These are phyloP conservation scores for Sorex fumeus DNA, from an alignment of 2,113 vertebrate genomes.

Conservation along the genomic window DNA sequence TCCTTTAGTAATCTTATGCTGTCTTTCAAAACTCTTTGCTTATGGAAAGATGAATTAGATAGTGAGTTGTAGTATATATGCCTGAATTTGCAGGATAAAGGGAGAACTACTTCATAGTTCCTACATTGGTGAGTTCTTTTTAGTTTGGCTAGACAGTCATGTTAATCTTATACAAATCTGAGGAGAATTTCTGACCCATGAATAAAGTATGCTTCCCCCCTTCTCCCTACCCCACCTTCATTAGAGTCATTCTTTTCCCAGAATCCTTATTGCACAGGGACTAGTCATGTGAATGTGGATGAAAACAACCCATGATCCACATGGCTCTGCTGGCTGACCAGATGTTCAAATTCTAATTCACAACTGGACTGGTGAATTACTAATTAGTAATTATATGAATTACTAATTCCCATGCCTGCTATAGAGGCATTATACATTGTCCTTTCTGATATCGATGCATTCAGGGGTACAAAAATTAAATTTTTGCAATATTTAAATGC, in stretches of 20 bases:
- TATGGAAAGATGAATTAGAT: slow-evolving; percentile 14
- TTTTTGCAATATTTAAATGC: neutral
- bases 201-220: neutral
- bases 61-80: neutral
- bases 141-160: neutral
- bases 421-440: neutral
- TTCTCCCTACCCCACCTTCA: neutral
- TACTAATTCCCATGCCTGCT: neutral
- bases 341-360: neutral
- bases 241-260: neutral
- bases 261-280: neutral
- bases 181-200: neutral
- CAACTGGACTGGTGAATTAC: neutral
- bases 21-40: neutral
- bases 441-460: neutral
- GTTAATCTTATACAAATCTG: neutral
- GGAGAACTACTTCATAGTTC: neutral
- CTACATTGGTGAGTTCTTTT: neutral
- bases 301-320: neutral
- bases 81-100: slow-evolving; percentile 14
- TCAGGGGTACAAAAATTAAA: neutral
- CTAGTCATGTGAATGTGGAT: neutral
- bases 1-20: slow-evolving; percentile 17
- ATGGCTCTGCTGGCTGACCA: neutral
- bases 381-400: slow-evolving; percentile 16